Percentiles rank a stretch among this genome's conserved stretches.
Conservation (phyloP, 2,888 invertebrate genomes). For the Pseudanteris insignis region DNA sequence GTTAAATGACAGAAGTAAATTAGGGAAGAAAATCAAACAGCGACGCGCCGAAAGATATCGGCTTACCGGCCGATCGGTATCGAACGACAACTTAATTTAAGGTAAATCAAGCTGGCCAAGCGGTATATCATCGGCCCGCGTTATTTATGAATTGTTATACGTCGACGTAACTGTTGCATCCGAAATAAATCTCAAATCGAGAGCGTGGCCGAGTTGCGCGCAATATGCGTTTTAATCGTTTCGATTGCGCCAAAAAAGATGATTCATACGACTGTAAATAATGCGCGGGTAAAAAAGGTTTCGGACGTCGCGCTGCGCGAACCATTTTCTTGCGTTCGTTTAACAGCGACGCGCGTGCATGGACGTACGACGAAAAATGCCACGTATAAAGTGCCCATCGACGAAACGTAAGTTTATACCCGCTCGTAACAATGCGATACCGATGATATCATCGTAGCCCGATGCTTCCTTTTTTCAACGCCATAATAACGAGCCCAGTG, state of each 20-base stretch:
- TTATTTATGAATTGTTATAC: constrained; percentile 26
- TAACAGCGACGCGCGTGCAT: no score
- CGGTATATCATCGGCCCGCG: constrained; percentile 4
- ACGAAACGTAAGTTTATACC: constrained; percentile 32
- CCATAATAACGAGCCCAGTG: constrained; percentile 36
- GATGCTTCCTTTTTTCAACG: constrained; percentile 36
- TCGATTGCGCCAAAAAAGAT: constrained; percentile 32
- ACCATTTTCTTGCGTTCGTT: constrained; percentile 26
- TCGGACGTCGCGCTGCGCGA: constrained; percentile 15
- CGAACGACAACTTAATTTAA: constrained; percentile 27
- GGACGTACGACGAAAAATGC: constrained; percentile 19
- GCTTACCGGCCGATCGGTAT: constrained; percentile 8
- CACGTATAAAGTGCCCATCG: constrained; percentile 31
- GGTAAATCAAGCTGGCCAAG: constrained; percentile 12
- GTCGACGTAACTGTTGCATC: constrained; percentile 6
- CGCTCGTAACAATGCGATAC: constrained; percentile 24
- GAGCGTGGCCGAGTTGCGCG: constrained; percentile 16
- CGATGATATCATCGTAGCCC: constrained; percentile 37
- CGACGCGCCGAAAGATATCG: no score
- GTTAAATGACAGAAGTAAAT: no score
- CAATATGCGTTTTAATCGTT: constrained; percentile 32
- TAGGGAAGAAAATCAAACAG: no score
- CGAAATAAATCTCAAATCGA: constrained; percentile 30
- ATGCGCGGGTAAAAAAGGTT: constrained; percentile 26
- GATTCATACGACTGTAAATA: constrained; percentile 37